A percentile compares a stretch with the other conserved stretches of the same genome.
Conservation (phyloP, 2,797 vertebrate genomes). For the Hydrocynus forskahlii region DNA sequence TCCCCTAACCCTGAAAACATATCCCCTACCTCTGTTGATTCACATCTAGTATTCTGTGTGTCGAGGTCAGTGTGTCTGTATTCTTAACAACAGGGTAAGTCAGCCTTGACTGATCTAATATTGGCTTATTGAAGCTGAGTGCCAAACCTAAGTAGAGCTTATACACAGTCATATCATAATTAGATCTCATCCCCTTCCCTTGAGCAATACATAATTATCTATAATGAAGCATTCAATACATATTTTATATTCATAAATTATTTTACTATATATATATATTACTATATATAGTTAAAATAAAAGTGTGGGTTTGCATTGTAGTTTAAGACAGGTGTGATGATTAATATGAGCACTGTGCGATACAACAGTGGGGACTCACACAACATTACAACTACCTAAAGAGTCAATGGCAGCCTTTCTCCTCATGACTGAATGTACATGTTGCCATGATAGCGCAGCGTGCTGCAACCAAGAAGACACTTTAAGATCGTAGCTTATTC, state of each 20-base stretch:
- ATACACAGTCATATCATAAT: slow-evolving; percentile 68
- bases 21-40: slow-evolving; percentile 55
- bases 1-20: slow-evolving; percentile 42
- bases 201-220: slow-evolving; percentile 76
- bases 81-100: slow-evolving; percentile 83
- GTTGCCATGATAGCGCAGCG: slow-evolving; percentile 65
- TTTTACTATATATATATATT: slow-evolving; percentile 30
- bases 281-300: slow-evolving; percentile 22
- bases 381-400: slow-evolving; percentile 75
- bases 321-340: slow-evolving; percentile 69
- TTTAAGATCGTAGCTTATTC: slow-evolving; percentile 65
- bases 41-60: slow-evolving; percentile 69
- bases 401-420: slow-evolving; percentile 59
- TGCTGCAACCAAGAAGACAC: slow-evolving; percentile 69
- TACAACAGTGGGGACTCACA: slow-evolving; percentile 67
- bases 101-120: slow-evolving; percentile 77
- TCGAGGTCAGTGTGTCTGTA: slow-evolving; percentile 78
- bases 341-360: slow-evolving; percentile 79
- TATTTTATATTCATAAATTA: slow-evolving; percentile 64
- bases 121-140: slow-evolving; percentile 79
- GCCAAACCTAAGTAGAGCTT: slow-evolving; percentile 77
- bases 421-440: slow-evolving; percentile 76
- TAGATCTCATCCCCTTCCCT: slow-evolving; percentile 65
- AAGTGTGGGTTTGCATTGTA: slow-evolving; percentile 68
- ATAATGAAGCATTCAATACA: slow-evolving; percentile 53